These are phyloP conservation scores for Globia sparganii DNA, from an alignment of 2,888 invertebrate species.

Conservation along the genomic window DNA sequence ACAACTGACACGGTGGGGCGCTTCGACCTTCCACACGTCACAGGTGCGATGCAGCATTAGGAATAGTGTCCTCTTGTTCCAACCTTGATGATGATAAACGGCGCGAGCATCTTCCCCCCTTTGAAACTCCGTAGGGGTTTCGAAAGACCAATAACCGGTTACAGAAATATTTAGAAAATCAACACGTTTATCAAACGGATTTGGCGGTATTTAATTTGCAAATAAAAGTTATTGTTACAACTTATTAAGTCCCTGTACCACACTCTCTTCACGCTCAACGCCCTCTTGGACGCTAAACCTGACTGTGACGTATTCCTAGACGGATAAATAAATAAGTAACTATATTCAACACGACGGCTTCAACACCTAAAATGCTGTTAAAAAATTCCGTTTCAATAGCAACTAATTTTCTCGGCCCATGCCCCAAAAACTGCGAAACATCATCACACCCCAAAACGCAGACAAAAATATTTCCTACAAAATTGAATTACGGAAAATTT, in stretches of 20 bases:
- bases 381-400: neutral
- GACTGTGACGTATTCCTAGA: neutral
- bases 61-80: too few species aligned
- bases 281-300: neutral
- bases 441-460: conserved; percentile 24
- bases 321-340: too few species aligned
- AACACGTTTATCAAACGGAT: neutral
- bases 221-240: too few species aligned
- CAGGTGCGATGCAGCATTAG: too few species aligned
- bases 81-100: too few species aligned
- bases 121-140: too few species aligned
- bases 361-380: neutral
- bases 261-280: neutral
- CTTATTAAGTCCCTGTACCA: neutral
- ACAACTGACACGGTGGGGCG: too few species aligned
- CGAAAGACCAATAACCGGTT: too few species aligned
- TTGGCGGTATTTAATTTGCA: neutral
- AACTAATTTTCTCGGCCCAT: neutral
- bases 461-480: conserved; percentile 43
- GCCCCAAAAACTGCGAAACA: conserved; percentile 15
- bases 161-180: neutral
- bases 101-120: too few species aligned
- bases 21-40: too few species aligned
- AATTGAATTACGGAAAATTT: conserved; percentile 63
- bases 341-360: neutral